Evolutionary conservation across 2,888 invertebrate species (phyloP).

Genomic region (Electrophaes corylata): DNA sequence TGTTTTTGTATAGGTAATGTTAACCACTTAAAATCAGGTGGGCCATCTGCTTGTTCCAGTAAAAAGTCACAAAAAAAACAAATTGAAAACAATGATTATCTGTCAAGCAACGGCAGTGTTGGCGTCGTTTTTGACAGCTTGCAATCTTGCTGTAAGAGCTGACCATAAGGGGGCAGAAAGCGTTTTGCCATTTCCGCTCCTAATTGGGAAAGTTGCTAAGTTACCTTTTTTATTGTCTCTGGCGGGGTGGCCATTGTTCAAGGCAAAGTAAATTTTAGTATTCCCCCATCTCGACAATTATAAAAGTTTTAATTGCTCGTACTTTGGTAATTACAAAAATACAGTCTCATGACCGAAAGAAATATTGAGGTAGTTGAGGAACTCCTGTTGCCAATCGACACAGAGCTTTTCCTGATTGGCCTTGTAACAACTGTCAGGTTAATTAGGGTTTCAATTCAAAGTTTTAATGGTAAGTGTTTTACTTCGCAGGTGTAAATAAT

Average conservation of each 20-base stretch:
- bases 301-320: conserved; percentile 82
- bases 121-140: too few relatives aligned
- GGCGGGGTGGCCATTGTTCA: conserved; percentile 76
- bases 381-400: conserved; percentile 35
- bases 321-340: conserved; percentile 82
- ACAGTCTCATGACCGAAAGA: conserved; percentile 71
- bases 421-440: conserved; percentile 30
- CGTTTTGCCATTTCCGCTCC: conserved; percentile 61
- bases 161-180: too few relatives aligned
- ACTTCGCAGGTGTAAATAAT: background rate
- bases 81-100: too few relatives aligned
- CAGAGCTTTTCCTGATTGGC: conserved; percentile 32
- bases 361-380: conserved; percentile 48
- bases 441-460: conserved; percentile 11
- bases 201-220: conserved; percentile 78
- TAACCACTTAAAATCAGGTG: too few relatives aligned
- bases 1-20: too few relatives aligned
- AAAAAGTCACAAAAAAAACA: too few relatives aligned
- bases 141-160: too few relatives aligned
- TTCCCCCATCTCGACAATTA: conserved; percentile 77
- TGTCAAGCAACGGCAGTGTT: too few relatives aligned
- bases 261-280: conserved; percentile 74
- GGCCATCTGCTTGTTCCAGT: too few relatives aligned
- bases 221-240: conserved; percentile 76
- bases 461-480: background rate